Base-by-base conservation (phyloP, 2,113 vertebrate species). In the Eira barbara region DNA sequence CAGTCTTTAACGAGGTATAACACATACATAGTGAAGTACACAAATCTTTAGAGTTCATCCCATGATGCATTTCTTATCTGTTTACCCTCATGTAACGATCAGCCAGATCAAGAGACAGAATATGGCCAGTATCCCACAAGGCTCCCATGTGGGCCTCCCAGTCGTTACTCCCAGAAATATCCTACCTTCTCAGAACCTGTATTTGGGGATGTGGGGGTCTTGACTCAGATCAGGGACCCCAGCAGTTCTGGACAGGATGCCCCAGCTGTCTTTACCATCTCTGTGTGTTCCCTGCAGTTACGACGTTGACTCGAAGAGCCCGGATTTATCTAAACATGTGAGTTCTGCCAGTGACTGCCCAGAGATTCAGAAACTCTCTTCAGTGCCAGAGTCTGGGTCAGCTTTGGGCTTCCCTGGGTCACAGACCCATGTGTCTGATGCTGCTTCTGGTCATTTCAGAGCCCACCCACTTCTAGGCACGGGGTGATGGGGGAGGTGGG, bases 251-350 rank as follows among this genome's bases (percentile, higher is more conserved):
- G 31, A 31, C 15, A 36, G 76, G 57, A 23, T 0, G 0, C 57
- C 12, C 8, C 29, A 12, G 45, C 76, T 8, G 25, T 29, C 65
- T 42, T 92, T 73, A 67, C 55, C 20, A 0, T 65, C 6, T 92
- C 79, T 97, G 69, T 96, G 65, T 10, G 57, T 96, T 95, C 14
- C 91, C 96, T 97, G 96, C 98, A 99, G 99, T 95, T 99, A 99
- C 39, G 99, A 99, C 85, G 99, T 99, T 42, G 99, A 99, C 98
- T 99, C 99, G 74, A 99, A 99, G 98, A 99, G 99, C 98, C 99
- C 99, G 1, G 99, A 99, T 96, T 98, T 99, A 82, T 99, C 99
- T 95, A 99, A 99, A 99, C 99, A 99, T 7, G 99, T 99, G 98
- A 99, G 99, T 99, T 52, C 49, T 23, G 42, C 89, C 49, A 13